Evolutionary conservation across 2,797 vertebrate genomes (phyloP), one percentile per base, ranked within the genome.

Genomic region (Linurgus olivaceus): DNA sequence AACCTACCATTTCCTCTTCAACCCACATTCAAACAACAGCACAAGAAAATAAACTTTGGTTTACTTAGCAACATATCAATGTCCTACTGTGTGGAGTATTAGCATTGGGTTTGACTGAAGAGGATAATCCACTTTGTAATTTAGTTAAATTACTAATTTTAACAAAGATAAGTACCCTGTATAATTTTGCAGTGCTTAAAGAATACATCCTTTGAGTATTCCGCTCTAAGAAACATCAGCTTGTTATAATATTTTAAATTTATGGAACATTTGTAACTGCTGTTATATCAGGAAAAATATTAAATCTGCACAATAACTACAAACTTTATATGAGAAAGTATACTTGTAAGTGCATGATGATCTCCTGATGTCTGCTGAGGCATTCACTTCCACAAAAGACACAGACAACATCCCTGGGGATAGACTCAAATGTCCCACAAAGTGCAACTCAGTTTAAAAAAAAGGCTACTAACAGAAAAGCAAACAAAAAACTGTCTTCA

Each of bases 111-210:
- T 72, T 91, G 85, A 94, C 89, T 87, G 82, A 79, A 91, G 81
- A 96, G 65, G 90, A 97, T 96, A 96, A 96, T 96, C 94, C 93
- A 95, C 94, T 97, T 97, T 97, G 94, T 96, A 97, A 97, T 97
- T 97, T 97, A 97, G 94, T 96, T 97, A 96, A 97, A 97, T 97
- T 97, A 97, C 96, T 97, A 96, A 97, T 97, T 97, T 97, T 88
- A 94, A 96, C 93, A 92, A 95, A 94, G 88, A 93, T 90, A 97
- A 95, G 72, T 97, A 95, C 96, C 92, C 85, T 90, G 95, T 92
- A 97, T 94, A 97, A 96, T 96, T 96, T 93, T 94, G 90, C 89
- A 95, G 89, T 95, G 94, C 94, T 97, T 96, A 96, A 96, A 96
- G 92, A 96, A 97, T 96, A 96, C 50, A 94, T 96, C 96, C 96